Percentiles rank a stretch among this genome's conserved stretches.
Evolutionary conservation across 1,140 invertebrate genomes (phyloP).

Genomic region (Aphelinus atriplicis): DNA sequence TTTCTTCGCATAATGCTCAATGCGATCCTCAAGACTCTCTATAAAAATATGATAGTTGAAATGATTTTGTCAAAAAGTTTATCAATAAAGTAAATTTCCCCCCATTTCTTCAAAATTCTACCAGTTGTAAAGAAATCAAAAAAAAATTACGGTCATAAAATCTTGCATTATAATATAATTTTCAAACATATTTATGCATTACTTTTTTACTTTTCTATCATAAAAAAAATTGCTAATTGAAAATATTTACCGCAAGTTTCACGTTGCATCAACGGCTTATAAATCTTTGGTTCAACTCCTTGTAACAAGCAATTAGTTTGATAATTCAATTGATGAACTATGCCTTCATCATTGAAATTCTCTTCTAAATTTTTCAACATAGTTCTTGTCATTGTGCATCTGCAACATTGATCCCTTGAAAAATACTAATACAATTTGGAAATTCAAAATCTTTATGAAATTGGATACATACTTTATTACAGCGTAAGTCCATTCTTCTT

Average conservation of each 20-base stretch:
- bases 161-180: too few species aligned
- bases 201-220: too few species aligned
- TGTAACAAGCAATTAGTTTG: conserved; percentile 74
- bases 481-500: conserved; percentile 78
- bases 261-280: conserved; percentile 79
- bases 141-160: too few species aligned
- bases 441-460: conserved; percentile 38
- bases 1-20: conserved; percentile 78
- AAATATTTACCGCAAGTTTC: conserved; percentile 75
- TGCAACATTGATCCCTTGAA: conserved; percentile 49
- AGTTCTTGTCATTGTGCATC: conserved; percentile 77
- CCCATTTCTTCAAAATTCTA: too few species aligned
- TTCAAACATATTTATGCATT: too few species aligned
- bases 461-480: conserved; percentile 73
- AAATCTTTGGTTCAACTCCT: conserved; percentile 74
- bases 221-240: too few species aligned
- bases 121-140: too few species aligned
- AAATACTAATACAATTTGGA: conserved; percentile 45
- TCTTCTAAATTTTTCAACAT: conserved; percentile 72
- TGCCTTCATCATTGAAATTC: too few species aligned
- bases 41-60: conserved; percentile 37
- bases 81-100: too few species aligned
- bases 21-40: conserved; percentile 80
- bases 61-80: too few species aligned
- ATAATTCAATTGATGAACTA: conserved; percentile 39